A percentile compares a stretch with the other conserved stretches of the same genome.
Evolutionary conservation across 2,113 vertebrate genomes (phyloP).

Genomic region (Archocentrus centrarchus): DNA sequence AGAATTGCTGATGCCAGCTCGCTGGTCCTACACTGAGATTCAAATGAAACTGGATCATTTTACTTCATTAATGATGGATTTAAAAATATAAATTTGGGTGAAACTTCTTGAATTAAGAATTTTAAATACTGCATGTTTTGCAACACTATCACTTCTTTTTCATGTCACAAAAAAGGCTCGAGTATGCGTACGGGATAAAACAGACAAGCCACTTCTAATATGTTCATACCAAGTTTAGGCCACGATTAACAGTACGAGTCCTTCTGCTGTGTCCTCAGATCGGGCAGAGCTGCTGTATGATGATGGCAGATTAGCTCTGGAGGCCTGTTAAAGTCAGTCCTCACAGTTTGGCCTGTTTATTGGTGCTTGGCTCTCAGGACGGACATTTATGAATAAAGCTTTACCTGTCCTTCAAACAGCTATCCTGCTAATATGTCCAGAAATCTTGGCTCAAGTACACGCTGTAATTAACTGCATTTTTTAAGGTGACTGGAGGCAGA

Average conservation of each 20-base stretch:
- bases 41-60: background rate
- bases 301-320: background rate
- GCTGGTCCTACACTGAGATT: too few relatives aligned
- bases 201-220: background rate
- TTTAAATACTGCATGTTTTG: background rate
- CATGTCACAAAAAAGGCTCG: background rate
- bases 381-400: background rate
- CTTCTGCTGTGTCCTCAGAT: fast-evolving
- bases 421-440: background rate
- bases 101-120: background rate
- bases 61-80: background rate
- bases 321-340: background rate
- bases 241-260: fast-evolving
- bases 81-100: background rate
- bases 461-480: fast-evolving
- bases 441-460: fast-evolving
- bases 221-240: fast-evolving
- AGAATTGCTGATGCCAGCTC: background rate
- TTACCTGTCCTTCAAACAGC: background rate
- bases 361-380: background rate
- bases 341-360: background rate
- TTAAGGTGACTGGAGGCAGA: background rate
- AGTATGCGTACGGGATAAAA: background rate
- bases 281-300: background rate
- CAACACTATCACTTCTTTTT: fast-evolving